Conservation (phyloP, 2,888 invertebrate genomes). For the Phyllotreta cruciferae region DNA sequence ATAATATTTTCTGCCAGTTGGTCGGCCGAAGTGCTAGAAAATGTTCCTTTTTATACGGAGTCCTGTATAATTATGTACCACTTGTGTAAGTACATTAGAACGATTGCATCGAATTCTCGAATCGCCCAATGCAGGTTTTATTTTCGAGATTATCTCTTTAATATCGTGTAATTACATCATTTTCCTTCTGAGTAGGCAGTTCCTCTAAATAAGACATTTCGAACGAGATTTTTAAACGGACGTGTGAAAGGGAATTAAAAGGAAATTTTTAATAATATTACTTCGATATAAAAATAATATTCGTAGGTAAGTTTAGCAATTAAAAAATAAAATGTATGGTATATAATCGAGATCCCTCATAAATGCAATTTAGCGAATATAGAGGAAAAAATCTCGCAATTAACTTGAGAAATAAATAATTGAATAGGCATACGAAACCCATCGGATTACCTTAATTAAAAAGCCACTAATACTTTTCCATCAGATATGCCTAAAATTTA, state of each 20-base stretch:
- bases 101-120: conserved; percentile 21
- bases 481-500: conserved; percentile 18
- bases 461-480: conserved; percentile 14
- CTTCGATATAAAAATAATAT: no score
- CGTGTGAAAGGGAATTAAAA: no score
- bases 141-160: conserved; percentile 18
- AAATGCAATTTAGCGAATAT: no score
- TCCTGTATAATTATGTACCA: conserved; percentile 29
- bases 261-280: no score
- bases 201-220: conserved; percentile 16
- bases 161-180: conserved; percentile 18
- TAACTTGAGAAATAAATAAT: no score
- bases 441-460: conserved; percentile 10
- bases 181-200: conserved; percentile 19
- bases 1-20: conserved; percentile 32
- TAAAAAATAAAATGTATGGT: no score
- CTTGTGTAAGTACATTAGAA: conserved; percentile 8
- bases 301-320: no score
- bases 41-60: conserved; percentile 13
- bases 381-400: no score
- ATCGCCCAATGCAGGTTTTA: conserved; percentile 20
- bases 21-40: conserved; percentile 25
- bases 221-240: not conserved
- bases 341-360: no score
- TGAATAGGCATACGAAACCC: not conserved